phyloP scores from a whole-genome alignment of 2,113 vertebrate genomes.

The Elephantulus edwardii region DNA sequence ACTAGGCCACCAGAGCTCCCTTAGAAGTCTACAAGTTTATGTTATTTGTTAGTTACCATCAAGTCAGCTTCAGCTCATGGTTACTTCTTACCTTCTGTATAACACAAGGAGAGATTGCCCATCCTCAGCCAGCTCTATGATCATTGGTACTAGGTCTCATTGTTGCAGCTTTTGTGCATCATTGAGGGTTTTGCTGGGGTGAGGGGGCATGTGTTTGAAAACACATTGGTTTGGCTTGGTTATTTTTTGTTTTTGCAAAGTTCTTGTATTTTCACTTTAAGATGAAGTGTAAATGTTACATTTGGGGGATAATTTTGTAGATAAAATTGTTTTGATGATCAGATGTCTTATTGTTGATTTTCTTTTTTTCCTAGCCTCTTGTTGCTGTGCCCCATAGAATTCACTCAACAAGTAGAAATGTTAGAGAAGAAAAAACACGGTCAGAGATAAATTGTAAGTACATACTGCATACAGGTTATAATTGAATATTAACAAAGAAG shows the following conservation, averaged over 20 bases:
- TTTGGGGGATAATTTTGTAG: not conserved
- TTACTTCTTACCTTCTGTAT: no score
- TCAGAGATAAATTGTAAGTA: constrained; percentile 98
- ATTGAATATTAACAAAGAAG: constrained; percentile 16
- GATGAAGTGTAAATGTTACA: constrained; percentile 19
- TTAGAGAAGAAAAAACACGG: constrained; percentile 96
- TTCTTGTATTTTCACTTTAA: constrained; percentile 37
- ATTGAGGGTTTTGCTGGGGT: no score
- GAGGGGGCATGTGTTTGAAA: no score
- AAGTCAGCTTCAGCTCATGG: no score
- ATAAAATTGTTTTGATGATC: constrained; percentile 24
- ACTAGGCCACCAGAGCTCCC: no score
- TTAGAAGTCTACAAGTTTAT: not conserved
- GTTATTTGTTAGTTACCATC: no score
- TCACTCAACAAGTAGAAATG: constrained; percentile 95
- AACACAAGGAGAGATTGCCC: no score
- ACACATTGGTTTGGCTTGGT: no score
- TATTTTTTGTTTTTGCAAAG: no score
- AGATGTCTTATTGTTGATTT: constrained; percentile 21
- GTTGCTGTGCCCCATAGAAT: constrained; percentile 96
- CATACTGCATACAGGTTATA: not conserved
- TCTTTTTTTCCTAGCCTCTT: constrained; percentile 88
- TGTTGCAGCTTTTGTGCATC: no score
- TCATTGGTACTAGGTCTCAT: no score
- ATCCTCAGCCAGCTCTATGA: no score